Percentiles rank a stretch among this genome's conserved stretches.
Conservation (phyloP, 2,888 invertebrate genomes). For the Lasioglossum oenotherae region DNA sequence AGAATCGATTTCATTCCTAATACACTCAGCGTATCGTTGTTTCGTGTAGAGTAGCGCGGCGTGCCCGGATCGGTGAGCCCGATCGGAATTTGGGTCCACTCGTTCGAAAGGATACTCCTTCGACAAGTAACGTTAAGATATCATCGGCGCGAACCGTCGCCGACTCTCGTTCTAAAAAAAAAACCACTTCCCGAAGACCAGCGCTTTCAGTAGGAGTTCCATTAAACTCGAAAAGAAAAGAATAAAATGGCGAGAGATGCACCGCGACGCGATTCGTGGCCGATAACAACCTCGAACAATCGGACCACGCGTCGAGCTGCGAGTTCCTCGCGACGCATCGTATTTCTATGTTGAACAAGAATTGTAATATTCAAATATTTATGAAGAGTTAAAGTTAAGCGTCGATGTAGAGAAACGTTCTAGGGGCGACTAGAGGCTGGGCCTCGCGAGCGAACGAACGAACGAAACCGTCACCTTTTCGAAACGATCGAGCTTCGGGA, state of each 20-base stretch:
- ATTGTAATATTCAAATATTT: slow-evolving; percentile 48
- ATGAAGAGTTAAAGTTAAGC: slow-evolving; percentile 51
- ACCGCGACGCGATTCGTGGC: not conserved
- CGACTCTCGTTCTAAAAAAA: slow-evolving; percentile 2
- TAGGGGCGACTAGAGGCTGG: slow-evolving; percentile 74
- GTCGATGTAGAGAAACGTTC: slow-evolving; percentile 72
- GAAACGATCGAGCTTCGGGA: slow-evolving; percentile 21
- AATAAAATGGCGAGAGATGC: not conserved
- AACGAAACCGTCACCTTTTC: slow-evolving; percentile 25
- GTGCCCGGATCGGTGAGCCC: slow-evolving; percentile 38
- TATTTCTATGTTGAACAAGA: slow-evolving; percentile 35
- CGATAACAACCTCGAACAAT: not conserved
- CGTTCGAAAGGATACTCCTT: slow-evolving; percentile 34
- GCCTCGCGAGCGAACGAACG: slow-evolving; percentile 63
- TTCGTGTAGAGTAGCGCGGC: slow-evolving; percentile 45
- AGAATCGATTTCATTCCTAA: slow-evolving; percentile 14
- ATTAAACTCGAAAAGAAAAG: not conserved
- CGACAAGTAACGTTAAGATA: slow-evolving; percentile 35
- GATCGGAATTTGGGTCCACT: slow-evolving; percentile 56
- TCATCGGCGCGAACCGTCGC: slow-evolving; percentile 33
- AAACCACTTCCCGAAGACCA: slow-evolving; percentile 14
- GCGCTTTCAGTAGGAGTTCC: slow-evolving; percentile 11
- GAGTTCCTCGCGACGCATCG: slow-evolving; percentile 4
- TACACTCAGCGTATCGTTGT: slow-evolving; percentile 26
- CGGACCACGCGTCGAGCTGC: not conserved